These are phyloP conservation scores for Patagioenas fasciata DNA, from an alignment of 2,113 vertebrate species.

Conservation along the genomic window DNA sequence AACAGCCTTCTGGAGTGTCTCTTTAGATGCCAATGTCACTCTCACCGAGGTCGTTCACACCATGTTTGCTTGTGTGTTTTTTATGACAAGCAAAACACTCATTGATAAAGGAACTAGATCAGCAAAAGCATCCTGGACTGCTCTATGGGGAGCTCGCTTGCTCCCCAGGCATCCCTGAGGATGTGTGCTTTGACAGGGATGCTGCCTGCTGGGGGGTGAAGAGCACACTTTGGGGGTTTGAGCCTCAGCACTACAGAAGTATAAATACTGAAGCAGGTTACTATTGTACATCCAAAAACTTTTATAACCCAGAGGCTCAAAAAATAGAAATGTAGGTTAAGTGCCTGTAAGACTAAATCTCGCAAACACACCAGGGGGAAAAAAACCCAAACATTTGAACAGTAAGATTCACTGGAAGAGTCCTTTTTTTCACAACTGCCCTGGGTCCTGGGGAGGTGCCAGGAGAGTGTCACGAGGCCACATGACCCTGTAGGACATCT, in stretches of 20 bases:
- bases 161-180: not conserved
- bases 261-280: not conserved
- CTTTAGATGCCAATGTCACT: rapidly evolving
- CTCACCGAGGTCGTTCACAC: not conserved
- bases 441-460: not conserved
- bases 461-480: not conserved
- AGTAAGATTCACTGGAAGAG: not conserved
- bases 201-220: not conserved
- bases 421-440: not conserved
- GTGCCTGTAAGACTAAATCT: not conserved
- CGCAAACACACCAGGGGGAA: not conserved
- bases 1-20: not conserved
- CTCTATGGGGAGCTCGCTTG: not conserved
- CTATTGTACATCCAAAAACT: not conserved
- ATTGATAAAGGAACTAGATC: not conserved
- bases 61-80: not conserved
- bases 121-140: not conserved
- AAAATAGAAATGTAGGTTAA: not conserved
- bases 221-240: not conserved
- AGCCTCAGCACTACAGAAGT: not conserved
- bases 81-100: not conserved
- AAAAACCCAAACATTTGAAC: not conserved
- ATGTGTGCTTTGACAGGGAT: not conserved
- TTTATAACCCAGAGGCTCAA: not conserved
- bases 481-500: not conserved